phyloP scores from a whole-genome alignment of 2,888 invertebrate species.

The Trisateles emortualis region DNA sequence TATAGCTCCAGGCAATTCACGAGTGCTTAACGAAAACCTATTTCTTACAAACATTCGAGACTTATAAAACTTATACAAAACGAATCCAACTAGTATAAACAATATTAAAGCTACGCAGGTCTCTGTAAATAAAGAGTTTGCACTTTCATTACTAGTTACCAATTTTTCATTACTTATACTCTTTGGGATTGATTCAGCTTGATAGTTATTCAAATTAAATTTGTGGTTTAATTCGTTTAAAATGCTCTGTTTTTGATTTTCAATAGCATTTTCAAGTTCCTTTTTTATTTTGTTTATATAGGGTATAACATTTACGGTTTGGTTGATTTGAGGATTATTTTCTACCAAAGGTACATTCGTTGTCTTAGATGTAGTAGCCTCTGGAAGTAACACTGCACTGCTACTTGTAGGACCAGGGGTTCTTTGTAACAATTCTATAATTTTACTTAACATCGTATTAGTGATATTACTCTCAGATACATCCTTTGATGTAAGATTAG shows the following conservation, averaged over 20 bases:
- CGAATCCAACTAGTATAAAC: conserved; percentile 51
- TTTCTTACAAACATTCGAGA: conserved; percentile 47
- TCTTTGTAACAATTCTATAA: conserved; percentile 21
- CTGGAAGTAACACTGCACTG: conserved; percentile 1
- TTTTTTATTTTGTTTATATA: conserved; percentile 51
- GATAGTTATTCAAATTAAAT: conserved; percentile 29
- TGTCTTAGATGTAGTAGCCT: neutral
- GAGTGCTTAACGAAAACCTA: conserved; percentile 54
- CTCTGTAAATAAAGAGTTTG: conserved; percentile 46
- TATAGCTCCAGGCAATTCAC: conserved; percentile 54
- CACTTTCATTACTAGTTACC: conserved; percentile 22
- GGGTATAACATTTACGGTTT: conserved; percentile 41
- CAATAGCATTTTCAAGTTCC: conserved; percentile 47
- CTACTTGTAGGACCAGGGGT: neutral
- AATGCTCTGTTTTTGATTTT: conserved; percentile 48
- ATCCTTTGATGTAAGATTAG: conserved; percentile 27
- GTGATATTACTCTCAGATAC: conserved; percentile 27
- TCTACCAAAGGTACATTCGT: neutral
- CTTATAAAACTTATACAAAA: conserved; percentile 55
- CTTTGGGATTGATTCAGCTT: conserved; percentile 13
- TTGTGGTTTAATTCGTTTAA: conserved; percentile 49
- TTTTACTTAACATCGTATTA: conserved; percentile 27
- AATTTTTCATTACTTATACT: conserved; percentile 44
- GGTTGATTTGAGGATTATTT: conserved; percentile 28
- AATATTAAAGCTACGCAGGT: conserved; percentile 55